Evolutionary conservation across 2,888 invertebrate genomes (phyloP).

Genomic region (Clepsis dumicolana): DNA sequence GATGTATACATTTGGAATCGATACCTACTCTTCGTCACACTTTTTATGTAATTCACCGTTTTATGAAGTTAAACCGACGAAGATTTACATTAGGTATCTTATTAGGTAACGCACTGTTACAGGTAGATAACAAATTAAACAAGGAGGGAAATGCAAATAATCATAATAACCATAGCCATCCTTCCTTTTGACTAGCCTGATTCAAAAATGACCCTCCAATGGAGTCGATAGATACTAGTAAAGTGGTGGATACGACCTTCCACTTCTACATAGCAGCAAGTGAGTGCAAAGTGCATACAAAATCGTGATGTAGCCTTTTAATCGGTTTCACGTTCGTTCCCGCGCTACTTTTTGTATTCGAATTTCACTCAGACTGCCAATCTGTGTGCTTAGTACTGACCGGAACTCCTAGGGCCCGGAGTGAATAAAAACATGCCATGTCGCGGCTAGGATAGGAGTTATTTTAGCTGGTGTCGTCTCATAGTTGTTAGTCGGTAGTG

Average conservation of each 20-base stretch:
- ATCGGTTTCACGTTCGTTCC: constrained; percentile 85
- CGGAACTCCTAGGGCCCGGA: constrained; percentile 54
- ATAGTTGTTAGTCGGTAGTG: constrained; percentile 62
- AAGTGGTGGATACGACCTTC: constrained; percentile 65
- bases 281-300: constrained; percentile 86
- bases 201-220: constrained; percentile 56
- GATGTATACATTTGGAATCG: constrained; percentile 18
- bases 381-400: constrained; percentile 71
- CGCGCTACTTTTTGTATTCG: constrained; percentile 84
- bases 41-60: constrained; percentile 3
- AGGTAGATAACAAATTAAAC: background rate
- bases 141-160: background rate
- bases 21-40: background rate
- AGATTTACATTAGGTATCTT: background rate
- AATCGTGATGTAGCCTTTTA: constrained; percentile 86
- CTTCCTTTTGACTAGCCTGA: too few relatives aligned
- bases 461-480: constrained; percentile 56
- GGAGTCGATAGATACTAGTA: constrained; percentile 71
- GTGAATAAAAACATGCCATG: constrained; percentile 65
- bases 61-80: background rate
- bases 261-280: constrained; percentile 73
- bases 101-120: background rate
- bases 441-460: constrained; percentile 59
- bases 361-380: constrained; percentile 78
- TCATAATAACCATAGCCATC: too few relatives aligned